phyloP scores from a whole-genome alignment of 1,140 invertebrate species.

The Aphelenchoides besseyi region DNA sequence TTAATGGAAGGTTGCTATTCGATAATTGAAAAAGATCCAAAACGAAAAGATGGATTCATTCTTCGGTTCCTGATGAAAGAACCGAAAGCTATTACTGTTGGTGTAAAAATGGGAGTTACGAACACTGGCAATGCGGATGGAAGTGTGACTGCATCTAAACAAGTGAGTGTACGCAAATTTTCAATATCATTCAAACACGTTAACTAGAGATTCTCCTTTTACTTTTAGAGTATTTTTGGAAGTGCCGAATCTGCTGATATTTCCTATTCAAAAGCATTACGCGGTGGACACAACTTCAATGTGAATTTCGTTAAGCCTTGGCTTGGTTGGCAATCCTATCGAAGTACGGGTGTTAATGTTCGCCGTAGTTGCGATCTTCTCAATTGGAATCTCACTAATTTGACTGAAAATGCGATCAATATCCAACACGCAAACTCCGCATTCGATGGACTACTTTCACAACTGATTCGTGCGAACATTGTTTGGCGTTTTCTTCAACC shows the following conservation, averaged over 20 bases:
- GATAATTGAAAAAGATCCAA: slow-evolving; percentile 49
- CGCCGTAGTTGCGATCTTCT: slow-evolving; percentile 38
- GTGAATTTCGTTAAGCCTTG: slow-evolving; percentile 51
- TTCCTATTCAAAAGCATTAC: slow-evolving; percentile 51
- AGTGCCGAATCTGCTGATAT: slow-evolving; percentile 49
- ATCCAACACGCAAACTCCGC: slow-evolving; percentile 36
- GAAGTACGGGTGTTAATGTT: slow-evolving; percentile 32
- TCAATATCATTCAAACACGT: neutral
- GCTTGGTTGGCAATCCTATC: slow-evolving; percentile 59
- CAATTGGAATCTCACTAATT: slow-evolving; percentile 55
- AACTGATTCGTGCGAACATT: slow-evolving; percentile 7
- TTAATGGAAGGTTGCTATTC: slow-evolving; percentile 50
- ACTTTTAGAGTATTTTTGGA: slow-evolving; percentile 52
- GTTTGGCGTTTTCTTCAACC: slow-evolving; percentile 51
- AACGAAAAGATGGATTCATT: slow-evolving; percentile 36
- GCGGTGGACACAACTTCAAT: slow-evolving; percentile 51
- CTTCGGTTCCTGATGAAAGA: slow-evolving; percentile 56
- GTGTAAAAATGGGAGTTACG: slow-evolving; percentile 54
- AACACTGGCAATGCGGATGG: slow-evolving; percentile 56
- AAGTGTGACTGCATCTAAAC: slow-evolving; percentile 43
- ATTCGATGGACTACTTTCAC: neutral
- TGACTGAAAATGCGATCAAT: slow-evolving; percentile 52
- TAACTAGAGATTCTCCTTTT: neutral
- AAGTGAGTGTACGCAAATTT: slow-evolving; percentile 22
- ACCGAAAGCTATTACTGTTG: slow-evolving; percentile 46